phyloP scores from a whole-genome alignment of 2,888 invertebrate genomes.

The Ganaspis brasiliensis region DNA sequence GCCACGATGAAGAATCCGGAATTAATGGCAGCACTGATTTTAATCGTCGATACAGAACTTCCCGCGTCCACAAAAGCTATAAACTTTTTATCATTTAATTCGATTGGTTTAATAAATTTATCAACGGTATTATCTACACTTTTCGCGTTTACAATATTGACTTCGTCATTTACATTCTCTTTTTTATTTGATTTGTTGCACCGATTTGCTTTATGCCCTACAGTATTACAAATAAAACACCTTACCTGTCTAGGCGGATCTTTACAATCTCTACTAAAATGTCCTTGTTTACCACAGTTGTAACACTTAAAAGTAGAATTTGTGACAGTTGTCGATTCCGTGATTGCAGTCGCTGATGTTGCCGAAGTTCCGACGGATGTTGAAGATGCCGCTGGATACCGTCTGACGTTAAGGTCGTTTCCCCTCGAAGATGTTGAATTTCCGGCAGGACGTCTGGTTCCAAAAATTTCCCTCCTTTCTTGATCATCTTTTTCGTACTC shows the following conservation, averaged over 20 bases:
- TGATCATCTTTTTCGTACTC: slow-evolving; percentile 29
- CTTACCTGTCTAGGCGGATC: neutral
- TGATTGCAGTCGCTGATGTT: neutral
- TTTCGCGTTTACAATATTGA: neutral
- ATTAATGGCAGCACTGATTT: slow-evolving; percentile 42
- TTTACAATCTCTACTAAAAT: slow-evolving; percentile 30
- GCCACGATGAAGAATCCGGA: slow-evolving; percentile 12
- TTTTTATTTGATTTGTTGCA: neutral
- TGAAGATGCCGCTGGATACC: neutral
- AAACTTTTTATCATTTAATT: slow-evolving; percentile 9
- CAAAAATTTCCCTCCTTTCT: neutral
- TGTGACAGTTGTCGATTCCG: neutral
- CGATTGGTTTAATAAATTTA: slow-evolving; percentile 34
- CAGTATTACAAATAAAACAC: neutral
- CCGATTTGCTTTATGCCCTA: neutral
- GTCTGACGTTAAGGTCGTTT: neutral
- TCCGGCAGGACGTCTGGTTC: neutral
- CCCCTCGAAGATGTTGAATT: neutral
- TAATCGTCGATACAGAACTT: slow-evolving; percentile 50
- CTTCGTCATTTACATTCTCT: neutral
- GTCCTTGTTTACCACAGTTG: slow-evolving; percentile 39
- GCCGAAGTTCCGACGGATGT: neutral
- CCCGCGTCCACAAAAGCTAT: slow-evolving; percentile 50
- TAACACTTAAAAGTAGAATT: slow-evolving; percentile 28
- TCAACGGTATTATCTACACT: neutral